phyloP scores from a whole-genome alignment of 2,888 invertebrate genomes.

The Rhagium mordax region DNA sequence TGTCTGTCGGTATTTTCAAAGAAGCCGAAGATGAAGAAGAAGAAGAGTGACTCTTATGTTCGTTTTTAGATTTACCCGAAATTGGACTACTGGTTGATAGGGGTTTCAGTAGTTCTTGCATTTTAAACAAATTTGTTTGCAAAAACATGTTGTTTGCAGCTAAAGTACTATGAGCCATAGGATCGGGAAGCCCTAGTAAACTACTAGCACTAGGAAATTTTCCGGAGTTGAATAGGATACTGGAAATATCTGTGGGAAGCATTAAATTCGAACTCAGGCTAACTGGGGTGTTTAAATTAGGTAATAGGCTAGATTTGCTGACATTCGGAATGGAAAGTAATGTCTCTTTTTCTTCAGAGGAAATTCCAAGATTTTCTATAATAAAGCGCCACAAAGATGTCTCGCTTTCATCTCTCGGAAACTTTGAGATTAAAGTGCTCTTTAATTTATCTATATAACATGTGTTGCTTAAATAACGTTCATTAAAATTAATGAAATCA shows the following conservation, averaged over 20 bases:
- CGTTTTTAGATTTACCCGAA: constrained; percentile 53
- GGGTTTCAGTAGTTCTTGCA: constrained; percentile 78
- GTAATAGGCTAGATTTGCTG: constrained; percentile 64
- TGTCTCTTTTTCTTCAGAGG: constrained; percentile 80
- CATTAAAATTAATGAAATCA: constrained; percentile 78
- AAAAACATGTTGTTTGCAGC: constrained; percentile 87
- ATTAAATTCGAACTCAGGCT: constrained; percentile 76
- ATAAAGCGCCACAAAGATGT: constrained; percentile 86
- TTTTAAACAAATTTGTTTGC: constrained; percentile 77
- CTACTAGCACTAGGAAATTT: constrained; percentile 77
- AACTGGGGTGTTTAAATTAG: constrained; percentile 61
- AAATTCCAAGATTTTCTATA: constrained; percentile 81
- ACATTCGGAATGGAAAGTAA: constrained; percentile 74
- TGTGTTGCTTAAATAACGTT: constrained; percentile 79
- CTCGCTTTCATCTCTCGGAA: constrained; percentile 83
- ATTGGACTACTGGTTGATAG: constrained; percentile 75
- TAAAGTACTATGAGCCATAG: constrained; percentile 82
- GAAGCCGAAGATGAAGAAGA: constrained; percentile 50
- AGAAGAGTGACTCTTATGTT: constrained; percentile 38
- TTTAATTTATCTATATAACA: constrained; percentile 90
- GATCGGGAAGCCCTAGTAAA: constrained; percentile 81
- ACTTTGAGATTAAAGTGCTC: constrained; percentile 84
- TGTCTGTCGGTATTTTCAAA: constrained; percentile 64
- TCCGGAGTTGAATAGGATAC: constrained; percentile 78
- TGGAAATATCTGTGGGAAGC: constrained; percentile 78